Evolutionary conservation across 53 echinoderm and acorn worm genomes (phyloP), one percentile per base, ranked within the genome.

Genomic region (Henricia sp.): DNA sequence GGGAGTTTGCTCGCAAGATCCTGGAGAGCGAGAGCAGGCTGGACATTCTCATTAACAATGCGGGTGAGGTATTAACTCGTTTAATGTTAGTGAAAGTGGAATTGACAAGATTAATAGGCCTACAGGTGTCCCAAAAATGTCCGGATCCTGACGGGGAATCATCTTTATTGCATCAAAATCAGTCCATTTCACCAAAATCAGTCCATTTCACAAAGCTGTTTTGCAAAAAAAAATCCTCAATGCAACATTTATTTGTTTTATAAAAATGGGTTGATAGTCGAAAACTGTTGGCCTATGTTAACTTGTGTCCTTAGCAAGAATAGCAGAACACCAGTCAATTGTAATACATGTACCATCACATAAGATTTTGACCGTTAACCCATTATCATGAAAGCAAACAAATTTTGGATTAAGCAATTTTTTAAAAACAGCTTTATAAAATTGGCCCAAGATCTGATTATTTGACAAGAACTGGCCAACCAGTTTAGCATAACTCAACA

Each of bases 1-100:
- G 87, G 43, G 42, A 55, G 11, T 95, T 95, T 39, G 88, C 91
- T 0, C 77, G 91, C 2, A 0, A 60, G 60, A 60, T 60, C 60
- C 5, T 27, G 5, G 60, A 60, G 30, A 60, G 30, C 11, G 60
- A 60, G 21, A 21, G 11, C 3, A 25, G 30, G 14, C 60, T 60
- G 25, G 60, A 60, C 27, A 60, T 60, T 28, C 60, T 60, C 27
- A 60, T 60, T 28, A 60, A 60, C 60, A 60, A 60, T 25, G 60
- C 60, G 14, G 60, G 60, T 60, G 14, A 10, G 6, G 48, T 46
- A 10, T 46, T 46, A 14, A 10, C 48, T 10, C 8, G 14, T 8
- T 46, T 46, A 46, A 46, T 46, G 6, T 46, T n/a, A n/a, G n/a
- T n/a, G n/a, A n/a, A n/a, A n/a, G n/a, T n/a, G n/a, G n/a, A 46